Conservation (phyloP, 2,113 vertebrate genomes). For the Nesospiza acunhae region DNA sequence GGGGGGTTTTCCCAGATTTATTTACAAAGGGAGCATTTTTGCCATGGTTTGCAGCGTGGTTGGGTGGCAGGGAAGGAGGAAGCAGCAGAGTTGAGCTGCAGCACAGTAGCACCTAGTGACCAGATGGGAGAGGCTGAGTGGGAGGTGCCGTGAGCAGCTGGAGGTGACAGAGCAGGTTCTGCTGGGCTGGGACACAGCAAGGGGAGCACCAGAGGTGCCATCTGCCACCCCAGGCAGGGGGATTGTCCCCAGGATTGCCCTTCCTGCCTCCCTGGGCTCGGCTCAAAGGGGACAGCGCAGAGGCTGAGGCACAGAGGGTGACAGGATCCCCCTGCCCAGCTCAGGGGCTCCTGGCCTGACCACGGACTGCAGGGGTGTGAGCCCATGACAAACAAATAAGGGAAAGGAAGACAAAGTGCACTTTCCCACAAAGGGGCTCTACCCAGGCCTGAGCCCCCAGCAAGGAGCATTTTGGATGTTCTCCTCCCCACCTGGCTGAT, state of each 20-base stretch:
- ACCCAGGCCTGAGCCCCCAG: not conserved
- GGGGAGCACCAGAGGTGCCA: not conserved
- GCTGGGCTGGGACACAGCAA: not conserved
- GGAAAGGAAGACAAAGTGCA: not conserved
- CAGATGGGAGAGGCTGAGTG: not conserved
- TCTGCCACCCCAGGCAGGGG: not conserved
- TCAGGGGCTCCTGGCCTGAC: not conserved
- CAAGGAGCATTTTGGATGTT: not conserved
- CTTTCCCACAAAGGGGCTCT: not conserved
- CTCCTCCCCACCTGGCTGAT: not conserved
- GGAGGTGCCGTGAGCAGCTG: not conserved
- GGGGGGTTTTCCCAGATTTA: rapidly evolving
- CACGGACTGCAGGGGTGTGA: not conserved
- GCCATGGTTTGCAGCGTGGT: not conserved
- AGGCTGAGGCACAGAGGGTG: not conserved
- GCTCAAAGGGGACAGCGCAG: not conserved
- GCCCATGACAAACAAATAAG: not conserved
- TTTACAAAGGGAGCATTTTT: not conserved
- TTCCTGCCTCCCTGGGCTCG: not conserved
- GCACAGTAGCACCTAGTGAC: not conserved
- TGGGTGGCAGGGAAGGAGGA: not conserved
- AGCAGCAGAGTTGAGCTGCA: not conserved
- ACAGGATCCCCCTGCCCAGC: not conserved
- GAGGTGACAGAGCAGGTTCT: not conserved
- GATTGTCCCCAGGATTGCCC: not conserved